Conservation (phyloP, 2,888 invertebrate genomes). For the Griposia aprilina region DNA sequence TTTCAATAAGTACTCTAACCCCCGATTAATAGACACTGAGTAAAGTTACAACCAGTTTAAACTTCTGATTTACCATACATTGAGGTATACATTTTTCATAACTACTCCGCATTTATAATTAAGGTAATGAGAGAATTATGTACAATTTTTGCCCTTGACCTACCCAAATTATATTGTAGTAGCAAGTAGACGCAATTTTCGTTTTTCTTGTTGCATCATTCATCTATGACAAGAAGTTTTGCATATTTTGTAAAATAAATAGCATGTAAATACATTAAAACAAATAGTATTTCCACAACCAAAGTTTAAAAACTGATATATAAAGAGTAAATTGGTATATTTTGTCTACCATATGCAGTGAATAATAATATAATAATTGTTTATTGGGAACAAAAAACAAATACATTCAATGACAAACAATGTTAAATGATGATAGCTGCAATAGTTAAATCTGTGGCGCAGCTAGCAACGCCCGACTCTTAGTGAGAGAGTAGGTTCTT, state of each 20-base stretch:
- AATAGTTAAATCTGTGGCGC: no score
- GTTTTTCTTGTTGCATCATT: neutral
- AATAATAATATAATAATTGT: no score
- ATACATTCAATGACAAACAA: no score
- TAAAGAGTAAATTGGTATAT: neutral
- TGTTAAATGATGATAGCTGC: no score
- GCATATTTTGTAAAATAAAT: slow-evolving; percentile 13
- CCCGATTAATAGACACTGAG: neutral
- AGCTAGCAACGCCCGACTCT: no score
- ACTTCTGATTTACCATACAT: neutral
- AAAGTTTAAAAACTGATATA: neutral
- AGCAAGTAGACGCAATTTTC: neutral
- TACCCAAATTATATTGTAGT: neutral
- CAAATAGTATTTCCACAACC: neutral
- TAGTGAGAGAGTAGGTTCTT: no score
- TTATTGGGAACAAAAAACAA: no score
- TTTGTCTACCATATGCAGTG: neutral
- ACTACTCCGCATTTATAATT: neutral
- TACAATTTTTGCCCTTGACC: neutral
- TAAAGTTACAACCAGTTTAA: neutral
- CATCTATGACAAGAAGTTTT: slow-evolving; percentile 10
- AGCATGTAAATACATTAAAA: neutral
- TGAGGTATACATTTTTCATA: neutral
- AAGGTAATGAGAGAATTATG: neutral
- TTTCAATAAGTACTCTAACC: neutral